Conservation (phyloP, 2,113 vertebrate species). For the Elgaria multicarinata region DNA sequence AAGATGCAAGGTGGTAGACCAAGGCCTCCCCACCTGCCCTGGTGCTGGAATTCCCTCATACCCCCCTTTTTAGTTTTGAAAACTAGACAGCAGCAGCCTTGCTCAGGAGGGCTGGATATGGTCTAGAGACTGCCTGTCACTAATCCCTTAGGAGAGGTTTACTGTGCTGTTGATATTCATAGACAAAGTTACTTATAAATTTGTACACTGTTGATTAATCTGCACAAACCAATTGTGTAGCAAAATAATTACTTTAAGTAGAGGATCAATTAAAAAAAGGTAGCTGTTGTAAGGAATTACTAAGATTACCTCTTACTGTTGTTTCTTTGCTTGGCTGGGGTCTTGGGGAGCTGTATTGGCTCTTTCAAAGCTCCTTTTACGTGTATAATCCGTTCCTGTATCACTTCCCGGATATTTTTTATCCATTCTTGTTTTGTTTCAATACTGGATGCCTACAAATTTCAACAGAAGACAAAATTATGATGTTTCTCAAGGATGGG, state of each 20-base stretch:
- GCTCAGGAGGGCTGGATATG: no score
- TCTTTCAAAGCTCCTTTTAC: slow-evolving; percentile 98
- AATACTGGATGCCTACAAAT: slow-evolving; percentile 88
- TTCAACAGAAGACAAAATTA: slow-evolving; percentile 38
- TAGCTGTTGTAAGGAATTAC: not conserved
- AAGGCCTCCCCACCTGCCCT: not conserved
- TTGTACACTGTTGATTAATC: not conserved
- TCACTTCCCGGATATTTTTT: slow-evolving; percentile 97
- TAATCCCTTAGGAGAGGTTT: not conserved
- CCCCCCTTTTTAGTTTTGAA: not conserved
- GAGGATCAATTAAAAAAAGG: not conserved
- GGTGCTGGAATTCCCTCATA: not conserved
- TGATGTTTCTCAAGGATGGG: not conserved
- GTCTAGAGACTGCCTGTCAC: not conserved
- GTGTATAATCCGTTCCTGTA: slow-evolving; percentile 98
- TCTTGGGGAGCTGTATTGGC: slow-evolving; percentile 94
- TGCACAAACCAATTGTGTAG: not conserved
- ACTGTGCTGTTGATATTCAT: not conserved
- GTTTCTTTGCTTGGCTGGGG: slow-evolving; percentile 91
- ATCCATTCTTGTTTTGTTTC: slow-evolving; percentile 99
- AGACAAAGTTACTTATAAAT: not conserved
- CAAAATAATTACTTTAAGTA: not conserved
- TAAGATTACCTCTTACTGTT: slow-evolving; percentile 88
- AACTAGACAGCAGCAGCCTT: not conserved
- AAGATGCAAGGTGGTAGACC: not conserved